phyloP scores from a whole-genome alignment of 2,113 vertebrate genomes.

The Gallinago media region DNA sequence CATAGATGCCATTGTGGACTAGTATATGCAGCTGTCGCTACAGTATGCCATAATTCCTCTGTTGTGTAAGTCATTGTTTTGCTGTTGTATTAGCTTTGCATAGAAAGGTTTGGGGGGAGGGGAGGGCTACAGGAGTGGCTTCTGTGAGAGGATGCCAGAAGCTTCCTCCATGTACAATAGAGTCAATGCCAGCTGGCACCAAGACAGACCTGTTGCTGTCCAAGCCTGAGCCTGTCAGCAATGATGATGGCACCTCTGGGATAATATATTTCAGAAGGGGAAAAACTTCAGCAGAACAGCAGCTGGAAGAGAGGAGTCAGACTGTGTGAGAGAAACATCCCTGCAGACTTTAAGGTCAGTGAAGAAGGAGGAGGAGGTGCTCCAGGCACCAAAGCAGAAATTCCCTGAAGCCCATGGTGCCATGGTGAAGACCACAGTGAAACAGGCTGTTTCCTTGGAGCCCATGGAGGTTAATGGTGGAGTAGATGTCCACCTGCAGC shows the following conservation, averaged over 20 bases:
- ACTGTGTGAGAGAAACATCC: background rate
- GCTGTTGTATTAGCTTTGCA: background rate
- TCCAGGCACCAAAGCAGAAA: fast-evolving
- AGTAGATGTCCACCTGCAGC: background rate
- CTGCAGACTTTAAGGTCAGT: background rate
- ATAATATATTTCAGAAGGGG: background rate
- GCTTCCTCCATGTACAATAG: fast-evolving
- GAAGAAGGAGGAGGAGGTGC: background rate
- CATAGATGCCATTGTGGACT: background rate
- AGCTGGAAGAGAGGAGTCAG: background rate
- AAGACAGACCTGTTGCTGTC: fast-evolving
- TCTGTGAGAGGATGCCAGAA: background rate
- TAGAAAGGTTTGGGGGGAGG: background rate
- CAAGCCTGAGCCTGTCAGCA: fast-evolving
- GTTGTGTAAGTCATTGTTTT: background rate
- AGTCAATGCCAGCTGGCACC: fast-evolving
- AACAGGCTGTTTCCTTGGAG: background rate
- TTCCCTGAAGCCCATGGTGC: background rate
- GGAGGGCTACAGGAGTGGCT: background rate
- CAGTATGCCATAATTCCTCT: background rate
- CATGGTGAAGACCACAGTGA: fast-evolving
- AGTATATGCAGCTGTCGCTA: background rate
- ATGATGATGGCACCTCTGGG: fast-evolving
- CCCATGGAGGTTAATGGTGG: fast-evolving
- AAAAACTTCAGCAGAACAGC: background rate